Percentiles rank a stretch among this genome's conserved stretches.
Conservation (phyloP, 2,113 vertebrate genomes). For the Hirundichthys speculiger region DNA sequence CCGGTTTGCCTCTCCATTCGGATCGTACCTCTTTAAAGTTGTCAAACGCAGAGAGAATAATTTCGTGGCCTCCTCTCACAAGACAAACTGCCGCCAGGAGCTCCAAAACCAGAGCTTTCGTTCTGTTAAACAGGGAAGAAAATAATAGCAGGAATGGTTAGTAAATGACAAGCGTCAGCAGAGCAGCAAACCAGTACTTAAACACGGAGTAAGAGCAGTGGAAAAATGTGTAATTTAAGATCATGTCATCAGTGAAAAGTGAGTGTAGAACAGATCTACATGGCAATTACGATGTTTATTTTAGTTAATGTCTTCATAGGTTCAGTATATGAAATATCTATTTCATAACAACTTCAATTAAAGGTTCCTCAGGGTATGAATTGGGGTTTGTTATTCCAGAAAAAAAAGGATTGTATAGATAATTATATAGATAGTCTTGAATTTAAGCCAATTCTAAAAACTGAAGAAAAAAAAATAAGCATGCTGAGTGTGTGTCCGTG, state of each 20-base stretch:
- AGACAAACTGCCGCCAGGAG: conserved; percentile 96
- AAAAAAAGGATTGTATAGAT: too few species aligned
- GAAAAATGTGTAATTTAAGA: too few species aligned
- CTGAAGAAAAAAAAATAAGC: background rate
- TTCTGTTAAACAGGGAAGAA: conserved; percentile 79
- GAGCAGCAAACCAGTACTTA: too few species aligned
- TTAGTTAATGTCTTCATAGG: background rate
- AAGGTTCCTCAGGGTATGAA: too few species aligned
- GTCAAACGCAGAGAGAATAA: conserved; percentile 96
- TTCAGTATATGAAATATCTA: too few species aligned
- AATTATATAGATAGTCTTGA: too few species aligned
- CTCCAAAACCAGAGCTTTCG: conserved; percentile 96
- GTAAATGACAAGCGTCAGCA: conserved; percentile 22
- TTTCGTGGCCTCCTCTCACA: conserved; percentile 96
- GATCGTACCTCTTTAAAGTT: conserved; percentile 95
- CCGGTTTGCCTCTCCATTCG: background rate
- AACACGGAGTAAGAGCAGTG: too few species aligned
- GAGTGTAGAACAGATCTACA: background rate
- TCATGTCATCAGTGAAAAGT: too few species aligned
- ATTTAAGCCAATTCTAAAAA: too few species aligned
- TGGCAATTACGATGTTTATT: background rate
- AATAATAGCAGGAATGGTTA: conserved; percentile 25
- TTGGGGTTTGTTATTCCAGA: too few species aligned
- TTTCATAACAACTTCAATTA: too few species aligned
- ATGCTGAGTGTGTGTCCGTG: background rate